A percentile compares a stretch with the other conserved stretches of the same genome.
Evolutionary conservation across 2,888 invertebrate species (phyloP).

Genomic region (Pyralis farinalis): DNA sequence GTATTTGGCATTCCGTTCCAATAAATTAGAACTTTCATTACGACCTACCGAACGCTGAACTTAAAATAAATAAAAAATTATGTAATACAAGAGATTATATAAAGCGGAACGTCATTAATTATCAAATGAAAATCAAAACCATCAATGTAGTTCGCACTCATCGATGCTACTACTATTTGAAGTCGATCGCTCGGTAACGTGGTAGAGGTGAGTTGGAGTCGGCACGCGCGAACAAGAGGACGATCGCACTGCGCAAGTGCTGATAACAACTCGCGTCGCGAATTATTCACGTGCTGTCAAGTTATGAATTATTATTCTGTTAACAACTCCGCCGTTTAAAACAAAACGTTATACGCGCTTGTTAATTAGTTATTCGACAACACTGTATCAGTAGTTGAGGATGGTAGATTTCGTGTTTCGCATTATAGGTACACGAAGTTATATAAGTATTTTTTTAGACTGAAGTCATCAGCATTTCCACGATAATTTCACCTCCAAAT

Average conservation of each 20-base stretch:
- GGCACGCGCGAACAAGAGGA: constrained; percentile 62
- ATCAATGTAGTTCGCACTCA: constrained; percentile 44
- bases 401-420: too few species aligned
- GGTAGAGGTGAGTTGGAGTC: constrained; percentile 38
- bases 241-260: constrained; percentile 65
- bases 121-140: constrained; percentile 27
- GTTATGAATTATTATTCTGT: constrained; percentile 69
- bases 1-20: too few species aligned
- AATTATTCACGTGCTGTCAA: constrained; percentile 74
- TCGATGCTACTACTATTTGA: constrained; percentile 21
- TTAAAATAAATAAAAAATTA: too few species aligned
- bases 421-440: too few species aligned
- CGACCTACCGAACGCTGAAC: too few species aligned
- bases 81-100: too few species aligned
- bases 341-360: constrained; percentile 43
- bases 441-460: too few species aligned
- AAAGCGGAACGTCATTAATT: constrained; percentile 8
- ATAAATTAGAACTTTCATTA: too few species aligned
- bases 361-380: constrained; percentile 34
- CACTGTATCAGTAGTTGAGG: not conserved
- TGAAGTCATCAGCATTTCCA: too few species aligned
- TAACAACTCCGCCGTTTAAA: constrained; percentile 50
- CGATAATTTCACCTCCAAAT: too few species aligned
- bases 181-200: constrained; percentile 22
- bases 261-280: constrained; percentile 63